phyloP scores from a whole-genome alignment of 2,888 invertebrate genomes.

The Tenthredo amoena region DNA sequence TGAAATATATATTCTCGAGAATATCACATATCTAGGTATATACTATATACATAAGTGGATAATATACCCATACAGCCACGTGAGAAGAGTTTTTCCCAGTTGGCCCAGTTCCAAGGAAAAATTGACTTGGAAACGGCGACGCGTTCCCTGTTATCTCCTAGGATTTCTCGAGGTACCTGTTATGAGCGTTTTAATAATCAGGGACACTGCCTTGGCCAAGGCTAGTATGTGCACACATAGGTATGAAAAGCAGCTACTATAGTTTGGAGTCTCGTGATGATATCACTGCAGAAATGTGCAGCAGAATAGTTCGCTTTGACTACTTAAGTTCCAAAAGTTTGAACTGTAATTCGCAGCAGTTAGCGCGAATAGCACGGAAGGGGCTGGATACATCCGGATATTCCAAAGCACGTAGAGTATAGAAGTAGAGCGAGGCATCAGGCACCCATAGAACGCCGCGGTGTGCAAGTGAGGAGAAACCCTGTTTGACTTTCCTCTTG shows the following conservation, averaged over 20 bases:
- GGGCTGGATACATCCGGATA: conserved; percentile 29
- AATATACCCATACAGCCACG: conserved; percentile 16
- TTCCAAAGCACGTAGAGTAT: conserved; percentile 34
- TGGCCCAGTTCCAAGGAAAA: conserved; percentile 44
- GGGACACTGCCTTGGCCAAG: conserved; percentile 26
- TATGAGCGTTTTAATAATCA: conserved; percentile 50
- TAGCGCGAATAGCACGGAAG: conserved; percentile 5
- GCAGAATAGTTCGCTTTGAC: conserved; percentile 33
- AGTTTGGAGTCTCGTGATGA: not conserved
- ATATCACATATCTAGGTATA: not conserved
- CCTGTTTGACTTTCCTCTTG: conserved; percentile 47
- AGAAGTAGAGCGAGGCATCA: conserved; percentile 35
- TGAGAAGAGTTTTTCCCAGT: conserved; percentile 23
- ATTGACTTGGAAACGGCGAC: conserved; percentile 37
- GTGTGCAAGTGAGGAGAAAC: not conserved
- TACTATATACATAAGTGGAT: conserved; percentile 24
- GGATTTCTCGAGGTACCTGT: conserved; percentile 46
- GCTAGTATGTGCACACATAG: conserved; percentile 9
- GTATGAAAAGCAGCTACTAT: not conserved
- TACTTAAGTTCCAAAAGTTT: conserved; percentile 45
- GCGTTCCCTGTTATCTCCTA: conserved; percentile 27
- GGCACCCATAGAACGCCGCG: not conserved
- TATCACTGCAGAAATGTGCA: conserved; percentile 10
- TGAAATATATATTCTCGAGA: conserved; percentile 5
- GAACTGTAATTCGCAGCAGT: conserved; percentile 44